phyloP scores from a whole-genome alignment of 2,113 vertebrate species.

The Strigops habroptila region DNA sequence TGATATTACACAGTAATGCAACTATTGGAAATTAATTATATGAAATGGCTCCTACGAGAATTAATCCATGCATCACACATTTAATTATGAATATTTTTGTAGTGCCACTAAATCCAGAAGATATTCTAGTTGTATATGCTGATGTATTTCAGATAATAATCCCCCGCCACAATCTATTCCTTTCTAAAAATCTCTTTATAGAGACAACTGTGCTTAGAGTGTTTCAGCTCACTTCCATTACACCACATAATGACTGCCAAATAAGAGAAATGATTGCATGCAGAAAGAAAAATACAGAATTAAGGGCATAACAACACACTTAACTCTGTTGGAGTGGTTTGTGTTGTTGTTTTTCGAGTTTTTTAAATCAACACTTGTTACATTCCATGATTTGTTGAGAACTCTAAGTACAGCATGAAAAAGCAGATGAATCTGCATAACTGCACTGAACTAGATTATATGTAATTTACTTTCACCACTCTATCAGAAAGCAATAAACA shows the following conservation, averaged over 20 bases:
- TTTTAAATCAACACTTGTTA: neutral
- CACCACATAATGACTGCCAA: conserved; percentile 9
- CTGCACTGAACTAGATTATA: neutral
- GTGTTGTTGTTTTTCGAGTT: neutral
- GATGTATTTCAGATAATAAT: conserved; percentile 7
- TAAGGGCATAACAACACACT: conserved; percentile 33
- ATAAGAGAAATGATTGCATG: conserved; percentile 26
- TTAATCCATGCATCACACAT: neutral
- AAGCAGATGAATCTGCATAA: neutral
- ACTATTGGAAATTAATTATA: conserved; percentile 41
- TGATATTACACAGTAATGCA: neutral
- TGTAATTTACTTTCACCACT: neutral
- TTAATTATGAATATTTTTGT: conserved; percentile 18
- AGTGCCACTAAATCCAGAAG: neutral
- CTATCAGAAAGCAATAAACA: neutral
- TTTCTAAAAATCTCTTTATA: conserved; percentile 13
- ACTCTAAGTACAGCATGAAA: neutral
- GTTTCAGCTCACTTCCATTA: conserved; percentile 2
- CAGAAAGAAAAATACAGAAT: conserved; percentile 27
- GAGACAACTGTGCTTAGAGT: neutral
- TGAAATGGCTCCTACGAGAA: neutral
- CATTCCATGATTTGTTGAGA: neutral
- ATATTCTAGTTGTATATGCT: neutral
- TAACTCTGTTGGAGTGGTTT: conserved; percentile 8
- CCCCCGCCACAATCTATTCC: conserved; percentile 2